Conservation (phyloP, 1,140 invertebrate species). For the Heterodera schachtii region DNA sequence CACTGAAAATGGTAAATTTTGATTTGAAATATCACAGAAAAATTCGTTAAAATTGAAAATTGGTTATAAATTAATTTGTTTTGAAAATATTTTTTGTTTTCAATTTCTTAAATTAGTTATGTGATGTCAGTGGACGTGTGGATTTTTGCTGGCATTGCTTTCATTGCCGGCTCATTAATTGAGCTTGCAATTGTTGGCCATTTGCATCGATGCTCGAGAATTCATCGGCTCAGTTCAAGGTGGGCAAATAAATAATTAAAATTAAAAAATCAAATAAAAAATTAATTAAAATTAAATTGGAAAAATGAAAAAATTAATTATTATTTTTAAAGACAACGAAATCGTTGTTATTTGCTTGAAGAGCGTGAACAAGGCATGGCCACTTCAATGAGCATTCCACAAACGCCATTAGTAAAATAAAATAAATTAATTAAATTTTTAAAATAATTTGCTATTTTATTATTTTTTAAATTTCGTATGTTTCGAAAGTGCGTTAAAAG, state of each 20-base stretch:
- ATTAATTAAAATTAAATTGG: too few species aligned
- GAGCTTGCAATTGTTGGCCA: constrained; percentile 52
- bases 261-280: too few species aligned
- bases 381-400: neutral
- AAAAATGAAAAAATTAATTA: too few species aligned
- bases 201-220: constrained; percentile 33
- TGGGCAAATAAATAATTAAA: neutral
- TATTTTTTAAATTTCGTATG: too few species aligned
- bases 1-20: too few species aligned
- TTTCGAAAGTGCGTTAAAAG: too few species aligned
- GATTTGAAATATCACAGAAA: too few species aligned
- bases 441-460: too few species aligned
- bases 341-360: constrained; percentile 9
- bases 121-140: constrained; percentile 50
- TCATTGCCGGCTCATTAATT: constrained; percentile 40
- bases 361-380: constrained; percentile 26
- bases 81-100: too few species aligned
- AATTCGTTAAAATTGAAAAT: too few species aligned
- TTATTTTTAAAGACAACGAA: neutral
- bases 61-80: too few species aligned
- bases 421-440: too few species aligned
- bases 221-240: neutral
- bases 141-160: constrained; percentile 40
- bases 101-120: constrained; percentile 25
- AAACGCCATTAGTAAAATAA: neutral